These are phyloP conservation scores for Ephestia elutella DNA, from an alignment of 1,140 invertebrate genomes.

Conservation along the genomic window DNA sequence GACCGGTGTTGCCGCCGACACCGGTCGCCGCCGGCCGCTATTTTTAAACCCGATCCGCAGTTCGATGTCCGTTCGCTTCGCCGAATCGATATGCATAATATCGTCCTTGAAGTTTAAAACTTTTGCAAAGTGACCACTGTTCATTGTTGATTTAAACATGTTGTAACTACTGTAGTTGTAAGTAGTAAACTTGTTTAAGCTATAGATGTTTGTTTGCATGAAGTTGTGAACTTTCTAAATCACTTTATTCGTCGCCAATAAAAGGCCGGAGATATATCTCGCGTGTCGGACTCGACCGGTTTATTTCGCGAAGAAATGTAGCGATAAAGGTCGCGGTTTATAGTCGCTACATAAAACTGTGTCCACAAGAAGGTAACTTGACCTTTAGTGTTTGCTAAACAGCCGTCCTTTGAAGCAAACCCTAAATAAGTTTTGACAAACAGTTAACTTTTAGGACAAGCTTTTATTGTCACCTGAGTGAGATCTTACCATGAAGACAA, in stretches of 20 bases:
- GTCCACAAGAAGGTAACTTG: slow-evolving; percentile 37
- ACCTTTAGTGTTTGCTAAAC: slow-evolving; percentile 42
- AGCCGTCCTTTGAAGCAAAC: slow-evolving; percentile 23
- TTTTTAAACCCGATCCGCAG: slow-evolving; percentile 71
- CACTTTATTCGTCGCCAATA: slow-evolving; percentile 33
- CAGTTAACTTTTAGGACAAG: no score
- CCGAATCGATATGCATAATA: slow-evolving; percentile 70
- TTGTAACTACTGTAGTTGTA: no score
- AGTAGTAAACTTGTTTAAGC: slow-evolving; percentile 51
- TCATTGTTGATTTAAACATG: slow-evolving; percentile 19
- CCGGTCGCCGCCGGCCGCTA: slow-evolving; percentile 56
- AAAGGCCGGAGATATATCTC: slow-evolving; percentile 32
- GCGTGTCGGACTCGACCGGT: slow-evolving; percentile 37
- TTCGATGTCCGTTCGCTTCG: slow-evolving; percentile 68
- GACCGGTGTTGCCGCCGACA: slow-evolving; percentile 66
- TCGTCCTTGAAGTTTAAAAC: slow-evolving; percentile 48
- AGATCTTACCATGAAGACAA: no score
- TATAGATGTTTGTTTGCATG: slow-evolving; percentile 27
- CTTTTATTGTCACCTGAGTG: no score
- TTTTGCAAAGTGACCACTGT: slow-evolving; percentile 43
- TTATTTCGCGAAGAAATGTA: slow-evolving; percentile 36
- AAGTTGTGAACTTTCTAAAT: slow-evolving; percentile 45
- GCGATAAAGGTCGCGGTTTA: slow-evolving; percentile 49
- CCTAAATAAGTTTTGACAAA: not conserved
- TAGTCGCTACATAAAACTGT: slow-evolving; percentile 37